These are phyloP conservation scores for Chelon labrosus DNA, from an alignment of 2,797 vertebrate species.

Conservation along the genomic window DNA sequence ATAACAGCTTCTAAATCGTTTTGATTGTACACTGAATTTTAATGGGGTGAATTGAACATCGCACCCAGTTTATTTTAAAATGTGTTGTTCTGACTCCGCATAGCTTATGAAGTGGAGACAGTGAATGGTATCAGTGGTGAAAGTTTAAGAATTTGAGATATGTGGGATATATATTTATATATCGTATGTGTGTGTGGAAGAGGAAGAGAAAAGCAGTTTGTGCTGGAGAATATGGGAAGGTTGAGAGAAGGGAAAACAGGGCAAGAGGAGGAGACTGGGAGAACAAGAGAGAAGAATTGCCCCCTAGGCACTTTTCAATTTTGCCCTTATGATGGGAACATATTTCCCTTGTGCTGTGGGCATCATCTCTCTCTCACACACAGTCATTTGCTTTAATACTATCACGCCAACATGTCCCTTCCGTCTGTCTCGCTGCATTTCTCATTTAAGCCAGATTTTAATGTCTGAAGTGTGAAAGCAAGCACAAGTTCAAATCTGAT, in stretches of 20 bases:
- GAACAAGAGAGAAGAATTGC: constrained; percentile 60
- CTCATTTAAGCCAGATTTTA: constrained; percentile 21
- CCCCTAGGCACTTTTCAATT: constrained; percentile 72
- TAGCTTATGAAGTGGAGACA: too few relatives aligned
- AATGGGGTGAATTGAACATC: background rate
- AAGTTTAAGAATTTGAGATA: too few relatives aligned
- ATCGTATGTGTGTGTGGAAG: background rate
- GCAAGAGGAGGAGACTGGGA: constrained; percentile 52
- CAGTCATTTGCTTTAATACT: constrained; percentile 5
- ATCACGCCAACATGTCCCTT: constrained; percentile 23
- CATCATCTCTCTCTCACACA: constrained; percentile 48
- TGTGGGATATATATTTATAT: too few relatives aligned
- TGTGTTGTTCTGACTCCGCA: too few relatives aligned
- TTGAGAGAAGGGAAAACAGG: constrained; percentile 60
- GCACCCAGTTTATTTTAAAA: too few relatives aligned
- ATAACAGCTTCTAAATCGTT: too few relatives aligned
- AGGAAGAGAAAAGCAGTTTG: constrained; percentile 13
- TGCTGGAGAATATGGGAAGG: constrained; percentile 16
- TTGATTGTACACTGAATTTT: background rate
- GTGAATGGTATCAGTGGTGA: too few relatives aligned
- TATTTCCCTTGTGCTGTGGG: constrained; percentile 77
- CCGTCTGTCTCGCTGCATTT: constrained; percentile 17
- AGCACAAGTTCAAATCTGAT: constrained; percentile 5
- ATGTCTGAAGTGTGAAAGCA: constrained; percentile 12
- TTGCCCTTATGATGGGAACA: constrained; percentile 73